Evolutionary conservation across 1,140 invertebrate species (phyloP), one percentile per base, ranked within the genome.

Genomic region (Habropoda laboriosa): DNA sequence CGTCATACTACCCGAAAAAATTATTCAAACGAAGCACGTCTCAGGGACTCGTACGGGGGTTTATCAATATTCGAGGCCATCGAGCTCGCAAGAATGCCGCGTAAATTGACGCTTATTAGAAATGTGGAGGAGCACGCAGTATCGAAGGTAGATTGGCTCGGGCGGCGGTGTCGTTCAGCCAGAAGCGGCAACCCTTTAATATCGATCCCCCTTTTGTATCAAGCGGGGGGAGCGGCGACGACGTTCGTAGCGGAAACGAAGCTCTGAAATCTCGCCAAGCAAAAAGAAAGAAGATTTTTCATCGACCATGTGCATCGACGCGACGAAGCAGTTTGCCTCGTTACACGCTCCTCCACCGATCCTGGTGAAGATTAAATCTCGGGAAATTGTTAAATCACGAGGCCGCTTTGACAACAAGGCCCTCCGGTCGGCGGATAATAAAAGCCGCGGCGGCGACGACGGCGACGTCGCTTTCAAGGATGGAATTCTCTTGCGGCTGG

Each of bases 301-400:
- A n/a, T n/a, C n/a, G n/a, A 51, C 21, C 47, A 79, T 57, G 68
- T 72, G 47, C 53, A 72, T 78, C 38, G 47, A 72, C n/a, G 40
- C 47, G 7, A 35, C 63, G 49, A 47, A 60, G 64, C n/a, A 60
- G 61, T 24, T 77, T 38, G 51, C 40, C 64, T 58, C 42, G 74
- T 70, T 70, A 77, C 40, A 58, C 18, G 51, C 47, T 42, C 40
- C 47, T 35, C 32, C n/a, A n/a, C n/a, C 40, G 42, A 70, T 30
- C 45, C 63, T 32, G 24, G 16, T n/a, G 6, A 40, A 45, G 83
- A 81, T 84, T 73, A 80, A 83, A 85, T 80, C 68, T 27, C n/a
- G 18, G 71, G 58, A 82, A 78, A 84, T 83, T 79, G 45, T 83
- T 79, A 75, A 83, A 79, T 67, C 53, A 73, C 73, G 21, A 51